Conservation (phyloP, 1,140 invertebrate species). For the Drosophila mojavensis region DNA sequence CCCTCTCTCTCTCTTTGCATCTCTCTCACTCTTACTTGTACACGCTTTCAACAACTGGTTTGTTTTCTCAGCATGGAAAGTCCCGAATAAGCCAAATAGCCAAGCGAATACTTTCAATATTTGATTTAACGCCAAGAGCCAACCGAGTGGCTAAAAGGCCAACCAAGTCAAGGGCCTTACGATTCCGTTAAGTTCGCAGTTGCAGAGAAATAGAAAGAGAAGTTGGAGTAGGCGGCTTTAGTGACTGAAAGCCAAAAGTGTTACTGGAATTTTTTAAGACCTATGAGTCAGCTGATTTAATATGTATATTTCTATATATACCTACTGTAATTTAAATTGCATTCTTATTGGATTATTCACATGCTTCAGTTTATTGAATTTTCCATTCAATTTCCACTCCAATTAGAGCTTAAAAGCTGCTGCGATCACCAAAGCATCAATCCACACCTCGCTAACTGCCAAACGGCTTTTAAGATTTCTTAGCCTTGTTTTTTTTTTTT, state of each 20-base stretch:
- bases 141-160: constrained; percentile 16
- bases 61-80: constrained; percentile 22
- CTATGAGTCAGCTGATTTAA: no score
- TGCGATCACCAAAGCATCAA: neutral
- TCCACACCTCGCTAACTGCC: neutral
- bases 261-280: no score
- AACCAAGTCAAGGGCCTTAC: constrained; percentile 6
- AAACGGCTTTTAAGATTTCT: constrained; percentile 3
- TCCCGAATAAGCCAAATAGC: constrained; percentile 11
- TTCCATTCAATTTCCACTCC: neutral
- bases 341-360: no score
- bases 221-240: no score
- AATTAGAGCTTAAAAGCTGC: neutral
- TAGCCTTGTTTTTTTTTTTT: constrained; percentile 1
- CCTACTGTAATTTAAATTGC: no score
- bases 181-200: neutral
- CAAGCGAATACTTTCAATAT: constrained; percentile 26
- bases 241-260: no score
- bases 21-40: neutral
- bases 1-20: neutral
- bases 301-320: no score
- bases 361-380: no score
- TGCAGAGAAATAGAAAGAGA: neutral
- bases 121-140: constrained; percentile 20
- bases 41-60: constrained; percentile 30